Percentiles rank a stretch among this genome's conserved stretches.
phyloP scores from a whole-genome alignment of 2,888 invertebrate genomes.

The Tinea semifulvella region DNA sequence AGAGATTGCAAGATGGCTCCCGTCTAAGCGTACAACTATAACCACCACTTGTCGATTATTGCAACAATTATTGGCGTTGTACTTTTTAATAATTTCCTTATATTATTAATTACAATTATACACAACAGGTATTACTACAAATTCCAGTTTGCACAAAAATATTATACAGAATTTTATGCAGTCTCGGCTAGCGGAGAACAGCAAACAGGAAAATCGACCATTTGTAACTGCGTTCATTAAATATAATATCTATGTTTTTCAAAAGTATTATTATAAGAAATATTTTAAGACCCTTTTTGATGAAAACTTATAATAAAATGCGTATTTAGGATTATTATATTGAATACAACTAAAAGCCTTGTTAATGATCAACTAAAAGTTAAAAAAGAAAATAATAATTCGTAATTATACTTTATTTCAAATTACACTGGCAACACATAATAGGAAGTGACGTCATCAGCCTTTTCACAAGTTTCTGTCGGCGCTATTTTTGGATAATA shows the following conservation, averaged over 20 bases:
- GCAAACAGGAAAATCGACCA: slow-evolving; percentile 66
- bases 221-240: slow-evolving; percentile 47
- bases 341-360: no score
- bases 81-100: slow-evolving; percentile 39
- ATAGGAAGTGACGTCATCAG: slow-evolving; percentile 41
- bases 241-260: not conserved
- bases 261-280: not conserved
- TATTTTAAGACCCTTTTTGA: not conserved
- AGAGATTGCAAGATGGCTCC: slow-evolving; percentile 88
- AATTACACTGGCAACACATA: slow-evolving; percentile 39
- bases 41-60: slow-evolving; percentile 75
- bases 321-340: no score
- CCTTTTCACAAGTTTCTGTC: slow-evolving; percentile 27
- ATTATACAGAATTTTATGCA: slow-evolving; percentile 52
- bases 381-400: no score
- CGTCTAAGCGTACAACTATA: slow-evolving; percentile 80
- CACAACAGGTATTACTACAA: slow-evolving; percentile 58
- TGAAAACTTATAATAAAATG: no score
- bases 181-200: slow-evolving; percentile 57
- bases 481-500: slow-evolving; percentile 62
- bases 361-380: no score
- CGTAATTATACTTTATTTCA: no score
- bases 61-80: slow-evolving; percentile 44
- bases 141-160: slow-evolving; percentile 43
- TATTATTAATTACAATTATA: slow-evolving; percentile 51